Percentiles rank a stretch among this genome's conserved stretches.
These are phyloP conservation scores for Cotesia chilonis DNA, from an alignment of 1,140 invertebrate species.

Conservation along the genomic window DNA sequence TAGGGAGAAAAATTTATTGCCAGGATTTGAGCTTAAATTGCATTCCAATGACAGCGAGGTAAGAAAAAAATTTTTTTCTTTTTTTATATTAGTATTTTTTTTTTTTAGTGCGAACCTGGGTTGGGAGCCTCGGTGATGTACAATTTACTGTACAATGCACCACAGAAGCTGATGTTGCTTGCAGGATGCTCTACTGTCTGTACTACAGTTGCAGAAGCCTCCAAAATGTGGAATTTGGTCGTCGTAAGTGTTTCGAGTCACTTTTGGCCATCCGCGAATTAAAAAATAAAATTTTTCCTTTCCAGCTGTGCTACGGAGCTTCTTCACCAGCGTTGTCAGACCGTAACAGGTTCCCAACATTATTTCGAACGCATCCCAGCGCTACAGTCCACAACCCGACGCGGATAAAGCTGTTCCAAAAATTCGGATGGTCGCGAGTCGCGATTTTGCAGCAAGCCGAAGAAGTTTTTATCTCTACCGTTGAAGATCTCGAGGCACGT, in stretches of 20 bases:
- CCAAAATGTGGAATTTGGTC: constrained; percentile 99
- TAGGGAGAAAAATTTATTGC: constrained; percentile 84
- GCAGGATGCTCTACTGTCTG: constrained; percentile 99
- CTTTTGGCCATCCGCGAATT: no score
- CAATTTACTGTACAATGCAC: constrained; percentile 95
- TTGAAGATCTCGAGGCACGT: constrained; percentile 94
- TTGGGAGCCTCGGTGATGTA: constrained; percentile 98
- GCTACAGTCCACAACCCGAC: constrained; percentile 99
- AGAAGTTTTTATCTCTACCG: constrained; percentile 99
- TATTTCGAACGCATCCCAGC: constrained; percentile 98
- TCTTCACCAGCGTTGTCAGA: constrained; percentile 98
- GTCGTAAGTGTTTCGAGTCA: constrained; percentile 77
- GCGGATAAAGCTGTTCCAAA: constrained; percentile 94
- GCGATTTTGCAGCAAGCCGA: constrained; percentile 98
- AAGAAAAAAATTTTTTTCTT: constrained; percentile 49
- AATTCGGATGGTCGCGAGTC: constrained; percentile 95
- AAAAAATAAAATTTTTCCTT: constrained; percentile 34
- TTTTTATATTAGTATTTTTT: constrained; percentile 31
- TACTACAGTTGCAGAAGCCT: constrained; percentile 97
- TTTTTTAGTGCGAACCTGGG: constrained; percentile 93
- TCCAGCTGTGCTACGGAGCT: constrained; percentile 95
- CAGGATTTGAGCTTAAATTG: constrained; percentile 89
- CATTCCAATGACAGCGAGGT: constrained; percentile 99
- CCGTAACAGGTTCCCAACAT: constrained; percentile 93
- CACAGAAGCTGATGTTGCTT: constrained; percentile 94